phyloP scores from a whole-genome alignment of 2,797 vertebrate genomes.

The Chromobotia macracanthus region DNA sequence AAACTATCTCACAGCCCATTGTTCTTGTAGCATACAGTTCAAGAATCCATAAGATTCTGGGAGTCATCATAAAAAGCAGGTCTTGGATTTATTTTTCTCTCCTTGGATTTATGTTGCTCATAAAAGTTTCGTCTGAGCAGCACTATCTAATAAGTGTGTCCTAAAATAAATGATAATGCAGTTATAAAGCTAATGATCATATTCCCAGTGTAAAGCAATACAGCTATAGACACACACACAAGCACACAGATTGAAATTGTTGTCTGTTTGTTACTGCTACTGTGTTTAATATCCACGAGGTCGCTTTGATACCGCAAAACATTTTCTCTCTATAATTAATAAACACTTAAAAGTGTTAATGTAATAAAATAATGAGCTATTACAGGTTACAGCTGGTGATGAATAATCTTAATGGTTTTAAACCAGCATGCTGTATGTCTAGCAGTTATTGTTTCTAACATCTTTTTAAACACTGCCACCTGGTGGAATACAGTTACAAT shows the following conservation, averaged over 20 bases:
- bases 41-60: not conserved
- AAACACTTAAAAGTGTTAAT: too few species aligned
- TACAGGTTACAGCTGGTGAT: not conserved
- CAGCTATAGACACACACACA: not conserved
- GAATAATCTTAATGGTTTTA: not conserved
- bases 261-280: not conserved
- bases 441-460: not conserved
- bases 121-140: not conserved
- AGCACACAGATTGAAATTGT: not conserved
- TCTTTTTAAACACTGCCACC: conserved; percentile 44
- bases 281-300: conserved; percentile 11
- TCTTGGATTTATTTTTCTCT: not conserved
- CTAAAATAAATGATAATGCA: not conserved
- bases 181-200: conserved; percentile 15
- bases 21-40: not conserved
- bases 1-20: not conserved
- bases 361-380: not conserved
- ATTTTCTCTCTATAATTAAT: not conserved
- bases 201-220: conserved; percentile 8
- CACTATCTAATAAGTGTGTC: not conserved
- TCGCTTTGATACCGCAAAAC: not conserved
- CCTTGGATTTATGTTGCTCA: not conserved
- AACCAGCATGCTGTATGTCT: not conserved
- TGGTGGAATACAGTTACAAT: conserved; percentile 24
- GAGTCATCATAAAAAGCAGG: not conserved